Conservation (phyloP, 2,888 invertebrate genomes). For the Gonocerus acuteangulatus region DNA sequence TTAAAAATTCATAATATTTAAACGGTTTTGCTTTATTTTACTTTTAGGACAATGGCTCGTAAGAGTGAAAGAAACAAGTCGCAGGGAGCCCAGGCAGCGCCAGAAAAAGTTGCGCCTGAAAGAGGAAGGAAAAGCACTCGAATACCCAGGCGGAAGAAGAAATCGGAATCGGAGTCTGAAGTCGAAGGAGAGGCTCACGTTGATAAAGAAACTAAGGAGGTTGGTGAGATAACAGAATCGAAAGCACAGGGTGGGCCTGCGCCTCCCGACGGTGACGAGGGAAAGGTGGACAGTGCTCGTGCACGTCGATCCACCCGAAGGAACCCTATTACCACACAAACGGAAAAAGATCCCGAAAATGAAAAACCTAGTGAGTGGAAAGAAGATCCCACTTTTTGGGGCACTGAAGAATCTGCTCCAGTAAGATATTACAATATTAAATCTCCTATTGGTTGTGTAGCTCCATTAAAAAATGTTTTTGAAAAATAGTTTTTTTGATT, state of each 20-base stretch:
- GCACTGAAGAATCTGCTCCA: conserved; percentile 22
- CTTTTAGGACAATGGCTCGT: conserved; percentile 24
- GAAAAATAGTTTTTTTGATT: neutral
- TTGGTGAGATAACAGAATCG: conserved; percentile 25
- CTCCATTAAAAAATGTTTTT: neutral
- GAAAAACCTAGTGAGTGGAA: conserved; percentile 32
- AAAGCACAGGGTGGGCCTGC: conserved; percentile 19
- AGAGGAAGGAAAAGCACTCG: conserved; percentile 24
- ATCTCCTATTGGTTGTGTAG: neutral
- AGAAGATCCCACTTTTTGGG: conserved; percentile 36
- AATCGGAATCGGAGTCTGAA: conserved; percentile 32
- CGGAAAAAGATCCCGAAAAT: conserved; percentile 1
- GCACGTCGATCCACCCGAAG: conserved; percentile 13
- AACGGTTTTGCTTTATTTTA: no score
- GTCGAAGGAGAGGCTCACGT: conserved; percentile 24
- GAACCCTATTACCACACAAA: conserved; percentile 3
- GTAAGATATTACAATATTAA: conserved; percentile 6
- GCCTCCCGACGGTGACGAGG: neutral
- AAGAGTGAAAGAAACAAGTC: conserved; percentile 33
- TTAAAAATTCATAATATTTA: no score
- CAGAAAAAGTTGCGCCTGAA: conserved; percentile 22
- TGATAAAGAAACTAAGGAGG: conserved; percentile 17
- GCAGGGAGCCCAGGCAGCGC: neutral
- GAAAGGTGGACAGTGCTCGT: conserved; percentile 9
- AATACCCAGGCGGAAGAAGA: conserved; percentile 28